These are phyloP conservation scores for Phytoseiulus persimilis DNA, from an alignment of 2,888 invertebrate species.

Conservation along the genomic window DNA sequence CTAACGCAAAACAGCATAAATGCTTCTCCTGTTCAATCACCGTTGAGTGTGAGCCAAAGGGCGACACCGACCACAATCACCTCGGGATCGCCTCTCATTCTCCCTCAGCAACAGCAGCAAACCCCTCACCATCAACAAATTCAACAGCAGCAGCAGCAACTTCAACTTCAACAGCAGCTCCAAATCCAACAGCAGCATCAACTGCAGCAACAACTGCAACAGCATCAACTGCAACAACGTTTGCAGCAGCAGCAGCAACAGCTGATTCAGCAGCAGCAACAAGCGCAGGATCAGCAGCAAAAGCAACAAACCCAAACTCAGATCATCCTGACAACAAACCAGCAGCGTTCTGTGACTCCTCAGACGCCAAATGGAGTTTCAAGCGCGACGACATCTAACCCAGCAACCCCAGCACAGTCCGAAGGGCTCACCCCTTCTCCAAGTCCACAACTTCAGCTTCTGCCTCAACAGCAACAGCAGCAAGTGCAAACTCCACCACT, in stretches of 20 bases:
- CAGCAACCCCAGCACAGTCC: constrained; percentile 18
- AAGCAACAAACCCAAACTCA: not conserved
- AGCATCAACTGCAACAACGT: not conserved
- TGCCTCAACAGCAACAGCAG: constrained; percentile 33
- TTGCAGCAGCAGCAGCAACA: constrained; percentile 5
- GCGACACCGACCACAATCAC: not conserved
- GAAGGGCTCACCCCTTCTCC: constrained; percentile 35
- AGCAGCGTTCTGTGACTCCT: not conserved
- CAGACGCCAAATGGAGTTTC: constrained; percentile 16
- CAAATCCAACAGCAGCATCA: not conserved
- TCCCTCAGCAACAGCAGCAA: not conserved
- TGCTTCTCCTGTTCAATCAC: not conserved
- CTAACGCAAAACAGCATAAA: not conserved
- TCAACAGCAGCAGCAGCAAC: constrained; percentile 27
- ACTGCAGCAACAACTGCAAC: constrained; percentile 1
- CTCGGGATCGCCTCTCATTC: not conserved
- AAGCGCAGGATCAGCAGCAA: constrained; percentile 40
- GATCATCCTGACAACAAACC: not conserved
- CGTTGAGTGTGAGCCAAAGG: not conserved
- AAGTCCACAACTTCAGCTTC: constrained; percentile 22
- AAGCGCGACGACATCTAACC: constrained; percentile 22
- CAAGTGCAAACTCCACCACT: constrained; percentile 43
- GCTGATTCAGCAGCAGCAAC: constrained; percentile 35
- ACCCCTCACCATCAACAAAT: constrained; percentile 7
- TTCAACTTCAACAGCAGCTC: constrained; percentile 17